Evolutionary conservation across 2,888 invertebrate genomes (phyloP), one percentile per base, ranked within the genome.

Genomic region (Hydrotaea diabolus): DNA sequence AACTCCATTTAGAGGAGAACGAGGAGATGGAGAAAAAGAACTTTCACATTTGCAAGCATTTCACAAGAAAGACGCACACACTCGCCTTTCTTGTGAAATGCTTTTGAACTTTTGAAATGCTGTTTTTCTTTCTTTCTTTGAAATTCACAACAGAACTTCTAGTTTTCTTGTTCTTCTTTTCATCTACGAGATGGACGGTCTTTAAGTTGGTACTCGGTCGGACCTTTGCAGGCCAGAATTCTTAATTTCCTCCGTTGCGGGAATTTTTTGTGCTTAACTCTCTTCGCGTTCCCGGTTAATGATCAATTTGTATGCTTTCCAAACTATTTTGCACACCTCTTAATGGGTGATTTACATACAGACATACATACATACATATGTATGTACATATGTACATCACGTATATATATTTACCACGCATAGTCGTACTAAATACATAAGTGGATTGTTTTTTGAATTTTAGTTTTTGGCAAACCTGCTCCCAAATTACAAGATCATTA

Each of bases 291-390:
- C 9, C 39, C 4, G 8, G 43, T 43, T 66, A 66, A 46, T 17
- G 69, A 69, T 79, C 53, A 49, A 69, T 49, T 74, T 49, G 17
- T 36, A 21, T 64, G 43, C 19, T 57, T 74, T 75, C 59, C 55
- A 74, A 57, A 39, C 75, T 75, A 75, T 43, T 78, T 69, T 53
- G 75, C 36, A 46, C 57, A 72, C 55, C 36, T 36, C 9, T 43
- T 64, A 57, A 19, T 43, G 57, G 31, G 21, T 19, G 23, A 36
- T 17, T n/a, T 46, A 31, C 57, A 59, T 11, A 23, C n/a, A 19
- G 0, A n/a, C 17, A 23, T 57, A 62, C 11, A 64, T 53, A 36
- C 8, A 17, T 21, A 21, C 55, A 19, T 55, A 53, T 36, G 36
- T 5, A 36, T 36, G 36, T 43, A 2, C n/a, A n/a, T n/a, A n/a